Percentiles rank a stretch among this genome's conserved stretches.
phyloP scores from a whole-genome alignment of 2,113 vertebrate species.

The Anhinga anhinga region DNA sequence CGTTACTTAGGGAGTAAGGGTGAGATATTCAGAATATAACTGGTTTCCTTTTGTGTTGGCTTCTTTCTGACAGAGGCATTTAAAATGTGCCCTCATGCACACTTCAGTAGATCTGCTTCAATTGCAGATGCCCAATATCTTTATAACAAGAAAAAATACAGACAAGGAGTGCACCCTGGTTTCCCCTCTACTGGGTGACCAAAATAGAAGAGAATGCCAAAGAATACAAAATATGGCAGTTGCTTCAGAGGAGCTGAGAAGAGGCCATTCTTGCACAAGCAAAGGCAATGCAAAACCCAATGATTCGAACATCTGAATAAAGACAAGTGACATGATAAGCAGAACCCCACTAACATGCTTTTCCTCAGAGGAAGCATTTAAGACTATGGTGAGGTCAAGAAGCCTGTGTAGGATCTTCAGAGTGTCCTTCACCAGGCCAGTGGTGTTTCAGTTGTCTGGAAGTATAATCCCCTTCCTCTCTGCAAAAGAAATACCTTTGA shows the following conservation, averaged over 20 bases:
- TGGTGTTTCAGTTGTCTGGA: background rate
- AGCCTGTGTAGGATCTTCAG: background rate
- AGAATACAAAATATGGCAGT: background rate
- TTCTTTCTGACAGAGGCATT: background rate
- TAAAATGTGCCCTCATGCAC: background rate
- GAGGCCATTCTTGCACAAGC: background rate
- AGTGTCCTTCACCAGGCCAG: background rate
- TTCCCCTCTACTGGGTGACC: background rate
- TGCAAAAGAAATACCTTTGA: background rate
- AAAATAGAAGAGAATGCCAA: background rate
- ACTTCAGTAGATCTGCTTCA: background rate
- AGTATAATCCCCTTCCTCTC: fast-evolving
- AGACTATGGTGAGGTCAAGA: background rate
- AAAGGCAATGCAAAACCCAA: background rate
- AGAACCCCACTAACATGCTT: background rate
- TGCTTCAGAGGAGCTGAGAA: background rate
- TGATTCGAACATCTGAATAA: background rate
- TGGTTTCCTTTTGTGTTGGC: background rate
- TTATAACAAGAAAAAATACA: background rate
- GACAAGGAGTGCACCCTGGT: background rate
- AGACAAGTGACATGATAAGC: background rate
- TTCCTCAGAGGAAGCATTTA: background rate
- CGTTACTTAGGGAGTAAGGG: background rate
- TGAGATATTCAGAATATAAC: background rate
- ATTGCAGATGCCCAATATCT: background rate